Base-by-base conservation (phyloP, 2,113 vertebrate species). In the Rattus rattus region DNA sequence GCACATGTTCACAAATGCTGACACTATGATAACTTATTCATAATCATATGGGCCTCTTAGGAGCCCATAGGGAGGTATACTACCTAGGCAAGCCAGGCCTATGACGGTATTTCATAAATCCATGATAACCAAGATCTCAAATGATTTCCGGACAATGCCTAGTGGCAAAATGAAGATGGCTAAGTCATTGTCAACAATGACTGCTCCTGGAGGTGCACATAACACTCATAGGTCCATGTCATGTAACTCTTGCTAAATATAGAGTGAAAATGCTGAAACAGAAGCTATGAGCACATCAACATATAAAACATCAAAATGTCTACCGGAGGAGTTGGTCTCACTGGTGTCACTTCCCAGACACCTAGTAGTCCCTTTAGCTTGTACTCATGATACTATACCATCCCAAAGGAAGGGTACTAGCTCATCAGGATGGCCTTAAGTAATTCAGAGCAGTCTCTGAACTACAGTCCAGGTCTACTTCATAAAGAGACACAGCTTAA, bases 61-160 rank as follows among this genome's bases (percentile, higher is more conserved):
- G 10, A 96, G 5, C 13, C 81, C 43, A 92, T 7, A 11, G 7
- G 33, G 43, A 94, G 12, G 87, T 93, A 91, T 83, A 43, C 90
- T 97, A 95, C 24, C 59, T 36, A 90, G 36, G 52, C 24, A 95
- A 92, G 54, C 6, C 6, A 30, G 61, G 11, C 26, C 63, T 54
- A 88, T 59, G 92, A 85, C 43, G 9, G 73, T 61, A 94, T 36
- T 56, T 94, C 75, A 39, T 49, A 90, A 73, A 16, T 47, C 10
- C 39, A 47, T 90, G 49, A 30, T 94, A 96, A 95, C 75, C 83
- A 69, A 88, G 94, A 76, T 88, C 91, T 61, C 76, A 95, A 47
- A 76, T 77, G 67, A 83, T 52, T 47, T 16, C 76, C 63, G 90
- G 81, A 91, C 30, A 84, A 92, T 52, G 20, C 47, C 76, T 77